These are phyloP conservation scores for Lasioglossum albipes DNA, from an alignment of 1,140 invertebrate genomes.

Conservation along the genomic window DNA sequence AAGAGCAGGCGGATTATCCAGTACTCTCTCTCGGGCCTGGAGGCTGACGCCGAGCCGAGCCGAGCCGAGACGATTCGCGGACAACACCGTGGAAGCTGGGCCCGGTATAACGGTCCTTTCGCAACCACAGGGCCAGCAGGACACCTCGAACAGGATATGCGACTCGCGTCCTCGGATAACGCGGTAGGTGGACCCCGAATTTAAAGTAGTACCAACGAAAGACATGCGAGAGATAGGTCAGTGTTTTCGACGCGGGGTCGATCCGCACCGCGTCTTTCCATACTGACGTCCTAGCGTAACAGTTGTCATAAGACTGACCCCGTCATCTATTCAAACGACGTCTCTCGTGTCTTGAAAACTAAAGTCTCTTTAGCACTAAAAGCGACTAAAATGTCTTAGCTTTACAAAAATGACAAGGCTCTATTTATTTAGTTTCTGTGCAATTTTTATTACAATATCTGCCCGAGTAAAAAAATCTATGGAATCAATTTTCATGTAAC, in stretches of 20 bases:
- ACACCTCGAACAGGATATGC: not conserved
- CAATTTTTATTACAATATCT: no score
- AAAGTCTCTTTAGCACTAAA: no score
- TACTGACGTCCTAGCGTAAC: conserved; percentile 24
- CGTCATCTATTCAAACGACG: conserved; percentile 1
- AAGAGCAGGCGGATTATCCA: not conserved
- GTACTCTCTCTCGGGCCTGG: not conserved
- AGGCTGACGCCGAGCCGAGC: not conserved
- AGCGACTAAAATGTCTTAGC: no score
- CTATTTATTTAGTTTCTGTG: no score
- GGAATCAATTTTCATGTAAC: no score
- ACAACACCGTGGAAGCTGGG: conserved; percentile 18
- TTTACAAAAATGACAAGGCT: no score
- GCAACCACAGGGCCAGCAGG: not conserved
- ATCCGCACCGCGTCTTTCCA: conserved; percentile 8
- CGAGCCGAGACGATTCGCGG: no score
- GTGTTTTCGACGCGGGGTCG: not conserved
- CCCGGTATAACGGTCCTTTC: not conserved
- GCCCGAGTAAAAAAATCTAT: no score
- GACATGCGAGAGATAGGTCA: not conserved
- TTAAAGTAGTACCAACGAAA: not conserved
- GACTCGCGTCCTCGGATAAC: not conserved
- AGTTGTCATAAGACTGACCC: not conserved
- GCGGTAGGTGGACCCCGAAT: not conserved
- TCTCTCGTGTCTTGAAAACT: not conserved